Base-by-base conservation (phyloP, 2,113 vertebrate genomes). In the Hymenochirus boettgeri region DNA sequence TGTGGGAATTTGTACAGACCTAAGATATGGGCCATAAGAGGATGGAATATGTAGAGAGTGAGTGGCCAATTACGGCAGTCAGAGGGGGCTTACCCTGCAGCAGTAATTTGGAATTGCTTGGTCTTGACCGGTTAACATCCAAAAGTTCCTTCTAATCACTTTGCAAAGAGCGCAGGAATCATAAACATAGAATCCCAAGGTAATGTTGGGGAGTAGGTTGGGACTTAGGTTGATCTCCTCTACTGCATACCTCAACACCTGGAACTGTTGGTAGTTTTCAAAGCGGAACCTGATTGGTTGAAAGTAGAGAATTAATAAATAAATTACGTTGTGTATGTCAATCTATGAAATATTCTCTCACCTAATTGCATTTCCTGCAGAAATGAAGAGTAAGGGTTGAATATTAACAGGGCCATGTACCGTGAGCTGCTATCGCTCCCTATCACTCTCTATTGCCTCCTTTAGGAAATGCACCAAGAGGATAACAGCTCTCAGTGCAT, bases 171-270 rank as follows among this genome's bases (percentile, higher is more conserved):
- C 26, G n/a, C 65, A 71, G 25, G 71, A 73, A 23, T 70, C 57
- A 13, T 33, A 59, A 13, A 63, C 18, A n/a, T 62, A 52, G 2
- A 63, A 67, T 11, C 51, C 74, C 56, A 66, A 0, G 0, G 64
- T 63, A 29, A 72, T 1, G 1, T 35, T 70, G 24, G 72, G 71
- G 24, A 75, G 70, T 39, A 79, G 35, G 11, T n/a, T 7, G 11
- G 69, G 47, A 8, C 60, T 26, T 1, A 2, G 22, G 24, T 72
- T 46, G 0, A 7, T 22, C 7, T 73, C 23, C 1, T 56, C 27
- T 29, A 72, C 4, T 45, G 71, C 21, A 47, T 65, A 76, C n/a
- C 56, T 66, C 46, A 72, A 39, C 5, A 47, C 37, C 6, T 55
- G 55, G 23, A 66, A 9, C 22, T 66, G 63, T 9, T 57, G 63